A percentile compares a stretch with the other conserved stretches of the same genome.
Conservation (phyloP, 2,797 vertebrate genomes). For the Myotis daubentonii region DNA sequence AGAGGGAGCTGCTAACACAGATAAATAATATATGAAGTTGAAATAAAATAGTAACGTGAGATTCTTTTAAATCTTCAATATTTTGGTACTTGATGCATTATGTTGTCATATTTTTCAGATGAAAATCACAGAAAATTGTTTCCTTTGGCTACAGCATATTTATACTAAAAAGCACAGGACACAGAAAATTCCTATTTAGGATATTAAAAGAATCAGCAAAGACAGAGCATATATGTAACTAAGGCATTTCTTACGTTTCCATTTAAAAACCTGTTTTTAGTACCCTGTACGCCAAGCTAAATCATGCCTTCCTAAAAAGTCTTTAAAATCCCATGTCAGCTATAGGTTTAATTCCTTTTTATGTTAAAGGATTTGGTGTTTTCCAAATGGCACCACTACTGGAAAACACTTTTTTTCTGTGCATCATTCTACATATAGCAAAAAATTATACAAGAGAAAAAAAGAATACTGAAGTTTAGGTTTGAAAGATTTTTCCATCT, state of each 20-base stretch:
- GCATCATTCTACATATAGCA: background rate
- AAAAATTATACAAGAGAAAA: conserved; percentile 40
- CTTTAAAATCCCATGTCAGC: background rate
- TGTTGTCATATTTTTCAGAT: conserved; percentile 25
- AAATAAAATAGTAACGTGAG: background rate
- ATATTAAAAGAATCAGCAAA: background rate
- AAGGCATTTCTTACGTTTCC: background rate
- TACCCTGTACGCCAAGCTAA: background rate
- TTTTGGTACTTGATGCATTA: background rate
- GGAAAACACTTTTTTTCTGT: background rate
- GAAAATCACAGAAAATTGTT: background rate
- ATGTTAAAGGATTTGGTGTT: background rate
- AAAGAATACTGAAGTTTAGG: conserved; percentile 18
- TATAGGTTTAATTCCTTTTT: background rate
- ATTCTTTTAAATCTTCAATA: conserved; percentile 39
- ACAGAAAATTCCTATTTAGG: background rate
- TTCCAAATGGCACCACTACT: conserved; percentile 19
- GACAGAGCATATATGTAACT: background rate
- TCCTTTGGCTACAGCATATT: background rate
- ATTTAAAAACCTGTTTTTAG: conserved; percentile 13
- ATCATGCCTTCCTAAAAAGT: conserved; percentile 26
- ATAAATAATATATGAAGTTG: background rate
- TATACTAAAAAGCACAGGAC: conserved; percentile 33
- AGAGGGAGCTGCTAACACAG: background rate
- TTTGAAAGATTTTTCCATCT: conserved; percentile 22